Evolutionary conservation across 2,888 invertebrate species (phyloP), one percentile per base, ranked within the genome.

Genomic region (Leucozona laternaria): DNA sequence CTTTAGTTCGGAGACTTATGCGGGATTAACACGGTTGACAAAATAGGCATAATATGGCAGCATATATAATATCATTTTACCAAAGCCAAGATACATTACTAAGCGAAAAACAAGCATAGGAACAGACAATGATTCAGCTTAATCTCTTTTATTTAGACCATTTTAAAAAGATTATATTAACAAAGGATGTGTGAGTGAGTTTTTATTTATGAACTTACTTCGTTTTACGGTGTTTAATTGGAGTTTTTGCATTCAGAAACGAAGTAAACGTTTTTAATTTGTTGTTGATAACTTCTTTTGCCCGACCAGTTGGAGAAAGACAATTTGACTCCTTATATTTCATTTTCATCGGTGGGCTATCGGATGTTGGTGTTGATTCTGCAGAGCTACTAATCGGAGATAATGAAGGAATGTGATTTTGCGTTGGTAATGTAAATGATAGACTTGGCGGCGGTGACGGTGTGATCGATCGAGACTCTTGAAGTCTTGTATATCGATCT

Each of bases 401-500:
- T 64, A 94, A 89, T 5, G 93, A 93, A 60, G 94, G 93, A 89
- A 93, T 92, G 89, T 94, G 94, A 76, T 90, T 90, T 82, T 91
- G 91, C 6, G 90, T 90, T 25, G 91, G 90, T 88, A 92, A 88
- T 58, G 91, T 86, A 83, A 91, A 92, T 11, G 90, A 79, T 68
- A 93, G 92, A 79, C 90, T 93, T 62, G 94, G 94, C 58, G 96
- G 95, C 25, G 96, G 95, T n/a, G 96, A 96, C 22, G 95, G 95
- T 17, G 96, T 96, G 45, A 96, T 95, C 37, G 96, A 96, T 73
- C 96, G 94, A 4, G 96, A 96, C 92, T 97, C 97, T 37, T 96
- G 94, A 83, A 97, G 93, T 50, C 96, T 94, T 55, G 95, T 94
- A 91, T 97, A 95, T 92, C 95, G 94, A 89, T 93, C 94, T 1